These are phyloP conservation scores for Drosophila suzukii DNA, from an alignment of 1,140 invertebrate genomes.

Conservation along the genomic window DNA sequence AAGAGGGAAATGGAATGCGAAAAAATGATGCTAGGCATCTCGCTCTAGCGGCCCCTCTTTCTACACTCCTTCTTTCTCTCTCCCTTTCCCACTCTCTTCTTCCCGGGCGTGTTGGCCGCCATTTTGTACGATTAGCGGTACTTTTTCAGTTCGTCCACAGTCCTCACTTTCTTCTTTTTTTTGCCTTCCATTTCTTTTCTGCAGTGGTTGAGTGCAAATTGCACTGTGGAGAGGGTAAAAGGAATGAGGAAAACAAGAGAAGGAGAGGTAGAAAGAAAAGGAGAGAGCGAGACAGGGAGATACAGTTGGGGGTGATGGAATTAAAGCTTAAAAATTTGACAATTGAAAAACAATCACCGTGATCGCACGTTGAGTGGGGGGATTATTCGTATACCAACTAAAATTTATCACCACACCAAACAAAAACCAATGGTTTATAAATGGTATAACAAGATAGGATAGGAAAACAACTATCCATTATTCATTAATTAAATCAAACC, in stretches of 20 bases:
- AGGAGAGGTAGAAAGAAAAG: neutral
- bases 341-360: conserved; percentile 46
- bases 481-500: neutral
- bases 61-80: conserved; percentile 2
- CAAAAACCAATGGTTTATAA: neutral
- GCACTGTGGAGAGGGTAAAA: conserved; percentile 10
- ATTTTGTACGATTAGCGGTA: conserved; percentile 76
- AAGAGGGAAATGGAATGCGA: conserved; percentile 1
- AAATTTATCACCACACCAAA: neutral
- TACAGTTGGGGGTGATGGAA: conserved; percentile 6
- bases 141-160: conserved; percentile 22
- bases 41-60: conserved; percentile 20
- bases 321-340: conserved; percentile 52
- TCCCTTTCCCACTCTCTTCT: neutral
- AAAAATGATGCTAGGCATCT: conserved; percentile 47
- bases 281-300: neutral
- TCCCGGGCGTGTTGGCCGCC: conserved; percentile 53
- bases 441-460: too few relatives aligned
- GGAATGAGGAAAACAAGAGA: neutral
- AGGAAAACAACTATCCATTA: neutral
- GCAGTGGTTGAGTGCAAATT: conserved; percentile 20
- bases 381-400: conserved; percentile 1
- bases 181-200: conserved; percentile 24
- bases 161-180: conserved; percentile 17
- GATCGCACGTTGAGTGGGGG: conserved; percentile 19